Evolutionary conservation across 2,888 invertebrate species (phyloP).

Genomic region (Latrodectus hesperus): DNA sequence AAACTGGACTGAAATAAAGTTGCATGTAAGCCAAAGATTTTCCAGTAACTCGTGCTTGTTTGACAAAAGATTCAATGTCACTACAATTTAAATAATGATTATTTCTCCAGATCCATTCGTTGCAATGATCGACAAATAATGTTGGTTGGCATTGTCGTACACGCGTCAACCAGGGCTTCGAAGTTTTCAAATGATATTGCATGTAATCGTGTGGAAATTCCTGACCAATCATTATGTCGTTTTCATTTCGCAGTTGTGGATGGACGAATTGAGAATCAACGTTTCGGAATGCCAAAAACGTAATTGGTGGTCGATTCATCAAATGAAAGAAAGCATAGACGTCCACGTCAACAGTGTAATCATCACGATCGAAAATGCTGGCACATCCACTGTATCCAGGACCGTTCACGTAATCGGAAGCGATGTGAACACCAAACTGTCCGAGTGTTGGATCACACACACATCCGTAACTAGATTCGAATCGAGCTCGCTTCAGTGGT

Average conservation of each 20-base stretch:
- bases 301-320: neutral
- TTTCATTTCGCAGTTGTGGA: neutral
- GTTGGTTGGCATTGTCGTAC: too few relatives aligned
- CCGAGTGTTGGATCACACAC: constrained; percentile 7
- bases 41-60: too few relatives aligned
- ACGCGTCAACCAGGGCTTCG: neutral
- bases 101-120: too few relatives aligned
- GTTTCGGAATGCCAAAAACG: neutral
- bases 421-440: constrained; percentile 2
- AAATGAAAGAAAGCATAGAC: constrained; percentile 17
- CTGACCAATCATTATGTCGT: neutral
- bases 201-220: neutral
- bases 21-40: too few relatives aligned
- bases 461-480: neutral
- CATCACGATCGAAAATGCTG: neutral
- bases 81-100: too few relatives aligned
- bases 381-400: constrained; percentile 8
- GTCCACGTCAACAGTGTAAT: neutral
- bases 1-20: too few relatives aligned
- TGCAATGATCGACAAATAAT: too few relatives aligned
- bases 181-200: neutral
- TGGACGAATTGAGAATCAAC: neutral
- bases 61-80: too few relatives aligned
- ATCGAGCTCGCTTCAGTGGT: neutral
- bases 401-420: neutral